Conservation (phyloP, 2,888 invertebrate genomes). For the Metopia argyrocephala region DNA sequence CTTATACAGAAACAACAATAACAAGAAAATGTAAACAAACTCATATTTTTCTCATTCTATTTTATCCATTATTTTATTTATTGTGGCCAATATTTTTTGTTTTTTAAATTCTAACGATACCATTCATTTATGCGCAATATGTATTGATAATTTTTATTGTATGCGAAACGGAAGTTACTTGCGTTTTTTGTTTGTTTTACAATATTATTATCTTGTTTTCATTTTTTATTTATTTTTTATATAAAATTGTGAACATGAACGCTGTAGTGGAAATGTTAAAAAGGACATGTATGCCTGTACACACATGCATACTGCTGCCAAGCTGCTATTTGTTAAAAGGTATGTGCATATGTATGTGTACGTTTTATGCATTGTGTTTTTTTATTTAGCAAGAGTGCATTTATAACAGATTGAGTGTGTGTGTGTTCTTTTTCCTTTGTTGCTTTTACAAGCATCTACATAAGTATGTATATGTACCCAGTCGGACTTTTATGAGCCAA, state of each 20-base stretch:
- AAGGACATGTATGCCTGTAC: not conserved
- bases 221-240: slow-evolving; percentile 21
- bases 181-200: slow-evolving; percentile 26
- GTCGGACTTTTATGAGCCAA: no score
- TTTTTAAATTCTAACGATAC: slow-evolving; percentile 9
- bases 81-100: slow-evolving; percentile 26
- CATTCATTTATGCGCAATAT: slow-evolving; percentile 14
- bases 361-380: not conserved
- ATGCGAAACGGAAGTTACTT: slow-evolving; percentile 40
- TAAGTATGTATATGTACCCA: no score
- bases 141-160: slow-evolving; percentile 38
- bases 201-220: slow-evolving; percentile 3
- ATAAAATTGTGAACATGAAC: slow-evolving; percentile 45
- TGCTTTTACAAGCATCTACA: not conserved
- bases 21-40: slow-evolving; percentile 43
- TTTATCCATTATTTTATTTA: slow-evolving; percentile 26
- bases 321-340: not conserved
- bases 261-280: slow-evolving; percentile 23
- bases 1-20: slow-evolving; percentile 10
- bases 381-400: not conserved
- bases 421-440: no score
- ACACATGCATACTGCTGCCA: no score
- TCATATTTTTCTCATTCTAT: slow-evolving; percentile 45
- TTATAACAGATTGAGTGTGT: not conserved
- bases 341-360: no score